Evolutionary conservation across 2,797 vertebrate species (phyloP).

Genomic region (Hippoglossus hippoglossus): DNA sequence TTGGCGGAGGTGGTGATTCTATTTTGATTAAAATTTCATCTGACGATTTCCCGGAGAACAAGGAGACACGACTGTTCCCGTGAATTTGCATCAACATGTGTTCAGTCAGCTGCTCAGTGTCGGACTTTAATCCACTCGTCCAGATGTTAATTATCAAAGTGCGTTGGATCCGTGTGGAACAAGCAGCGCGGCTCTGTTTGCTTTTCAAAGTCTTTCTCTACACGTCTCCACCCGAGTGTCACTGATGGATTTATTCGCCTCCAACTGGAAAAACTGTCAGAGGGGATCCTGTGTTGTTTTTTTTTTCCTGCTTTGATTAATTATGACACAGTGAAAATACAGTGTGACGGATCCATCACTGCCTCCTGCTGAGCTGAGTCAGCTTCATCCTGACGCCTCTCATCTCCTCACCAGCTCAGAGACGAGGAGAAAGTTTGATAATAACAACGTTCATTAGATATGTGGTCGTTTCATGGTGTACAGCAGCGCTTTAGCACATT

Average conservation of each 20-base stretch:
- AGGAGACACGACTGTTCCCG: background rate
- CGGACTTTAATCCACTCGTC: background rate
- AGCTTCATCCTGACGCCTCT: conserved; percentile 1
- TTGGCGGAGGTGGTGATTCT: too few relatives aligned
- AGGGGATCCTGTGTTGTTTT: background rate
- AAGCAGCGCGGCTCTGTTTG: background rate
- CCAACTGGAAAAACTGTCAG: conserved; percentile 20
- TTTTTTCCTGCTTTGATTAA: conserved; percentile 30
- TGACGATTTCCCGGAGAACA: background rate
- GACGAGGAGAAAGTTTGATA: background rate
- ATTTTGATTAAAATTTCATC: too few relatives aligned
- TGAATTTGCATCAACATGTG: too few relatives aligned
- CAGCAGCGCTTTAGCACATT: too few relatives aligned
- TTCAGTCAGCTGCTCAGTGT: background rate
- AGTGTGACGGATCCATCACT: conserved; percentile 26
- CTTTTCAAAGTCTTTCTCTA: background rate
- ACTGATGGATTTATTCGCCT: conserved; percentile 35
- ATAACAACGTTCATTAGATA: background rate
- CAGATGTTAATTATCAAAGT: background rate
- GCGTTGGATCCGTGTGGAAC: too few relatives aligned
- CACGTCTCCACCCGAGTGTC: background rate
- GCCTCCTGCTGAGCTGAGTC: conserved; percentile 25
- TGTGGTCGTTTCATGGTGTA: background rate
- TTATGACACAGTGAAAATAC: conserved; percentile 29
- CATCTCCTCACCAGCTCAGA: background rate